Evolutionary conservation across 1,140 invertebrate species (phyloP), one percentile per base, ranked within the genome.

Genomic region (Aleiodes sp.): DNA sequence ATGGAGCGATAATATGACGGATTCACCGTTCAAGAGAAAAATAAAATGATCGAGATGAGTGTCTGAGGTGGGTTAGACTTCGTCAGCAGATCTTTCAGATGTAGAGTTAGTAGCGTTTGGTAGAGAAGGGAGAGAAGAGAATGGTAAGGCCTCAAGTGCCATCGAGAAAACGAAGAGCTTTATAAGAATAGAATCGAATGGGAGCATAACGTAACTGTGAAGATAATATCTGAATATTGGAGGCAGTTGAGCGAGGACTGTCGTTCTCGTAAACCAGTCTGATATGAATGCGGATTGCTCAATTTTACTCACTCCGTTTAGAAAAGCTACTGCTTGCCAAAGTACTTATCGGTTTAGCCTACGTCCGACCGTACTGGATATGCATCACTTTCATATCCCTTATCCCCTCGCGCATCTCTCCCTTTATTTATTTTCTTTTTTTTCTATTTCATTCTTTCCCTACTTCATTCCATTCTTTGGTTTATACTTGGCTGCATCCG

Each of bases 161-260:
- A 29, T 2, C 35, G 26, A 62, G 66, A 24, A 19, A 62, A 39
- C 26, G n/a, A 61, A 37, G 46, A 24, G 46, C n/a, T 52, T 24
- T 21, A 62, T 63, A 35, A 21, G 9, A 57, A 39, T 26, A 65
- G 19, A 59, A 26, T 59, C 24, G 41, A 65, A 37, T n/a, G 28
- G 46, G 43, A 62, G 41, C 28, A 35, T 21, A 39, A 70, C 68
- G 24, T 26, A 59, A 59, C 56, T 41, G 21, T 16, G 10, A 28
- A 70, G 68, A 78, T 80, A 81, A 78, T 81, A 81, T 80, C 68
- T 61, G 75, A 80, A 79, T 80, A 81, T 79, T 73, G 73, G 73
- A 70, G 68, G 66, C 39, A 75, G 56, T n/a, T 76, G 52, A 39
- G 63, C 68, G 68, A 73, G 61, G 72, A 74, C 62, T 72, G 74